Conservation (phyloP, 2,888 invertebrate species). For the Caenorhabditis japonica region DNA sequence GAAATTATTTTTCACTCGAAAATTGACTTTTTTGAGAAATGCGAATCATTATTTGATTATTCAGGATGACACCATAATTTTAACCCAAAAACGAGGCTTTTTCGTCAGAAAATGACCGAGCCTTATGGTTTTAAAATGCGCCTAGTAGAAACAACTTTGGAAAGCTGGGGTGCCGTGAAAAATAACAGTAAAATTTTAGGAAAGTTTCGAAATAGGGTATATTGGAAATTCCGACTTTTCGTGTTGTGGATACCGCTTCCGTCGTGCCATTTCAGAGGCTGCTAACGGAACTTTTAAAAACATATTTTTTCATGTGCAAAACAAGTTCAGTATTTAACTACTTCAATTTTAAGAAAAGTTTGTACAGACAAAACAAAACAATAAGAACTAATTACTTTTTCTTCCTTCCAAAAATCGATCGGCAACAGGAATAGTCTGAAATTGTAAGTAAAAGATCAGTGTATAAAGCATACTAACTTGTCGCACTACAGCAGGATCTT, state of each 20-base stretch:
- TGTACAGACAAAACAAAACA: background rate
- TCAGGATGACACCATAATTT: too few relatives aligned
- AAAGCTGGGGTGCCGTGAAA: too few relatives aligned
- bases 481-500: constrained; percentile 23
- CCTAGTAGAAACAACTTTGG: too few relatives aligned
- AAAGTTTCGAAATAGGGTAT: too few relatives aligned
- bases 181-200: constrained; percentile 31
- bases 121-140: too few relatives aligned
- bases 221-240: too few relatives aligned
- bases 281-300: constrained; percentile 16
- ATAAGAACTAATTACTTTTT: background rate
- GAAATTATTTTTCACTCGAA: too few relatives aligned
- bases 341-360: constrained; percentile 5
- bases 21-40: too few relatives aligned
- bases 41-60: too few relatives aligned
- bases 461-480: constrained; percentile 14
- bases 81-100: too few relatives aligned
- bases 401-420: constrained; percentile 32
- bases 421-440: constrained; percentile 34
- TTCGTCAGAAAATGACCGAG: too few relatives aligned
- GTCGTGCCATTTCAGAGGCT: constrained; percentile 14
- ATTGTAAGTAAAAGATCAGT: background rate
- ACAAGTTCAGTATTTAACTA: constrained; percentile 20
- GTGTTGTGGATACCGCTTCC: constrained; percentile 36
- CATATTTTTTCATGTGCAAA: constrained; percentile 16